A percentile compares a stretch with the other conserved stretches of the same genome.
Evolutionary conservation across 2,113 vertebrate species (phyloP).

Genomic region (Indicator indicator): DNA sequence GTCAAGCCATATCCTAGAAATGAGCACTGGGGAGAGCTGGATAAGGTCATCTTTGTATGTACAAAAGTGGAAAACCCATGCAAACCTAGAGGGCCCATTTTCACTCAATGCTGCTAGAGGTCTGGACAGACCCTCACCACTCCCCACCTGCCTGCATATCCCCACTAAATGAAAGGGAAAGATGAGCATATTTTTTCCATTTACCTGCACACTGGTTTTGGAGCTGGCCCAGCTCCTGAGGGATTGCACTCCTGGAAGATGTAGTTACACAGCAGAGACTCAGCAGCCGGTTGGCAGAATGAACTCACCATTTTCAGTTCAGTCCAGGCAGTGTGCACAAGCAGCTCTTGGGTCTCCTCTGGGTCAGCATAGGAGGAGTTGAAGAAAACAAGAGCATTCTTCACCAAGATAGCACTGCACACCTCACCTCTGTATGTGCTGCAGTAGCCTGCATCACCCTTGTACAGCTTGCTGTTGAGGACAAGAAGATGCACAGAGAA

Average conservation of each 20-base stretch:
- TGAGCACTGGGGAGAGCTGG: background rate
- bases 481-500: background rate
- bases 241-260: slow-evolving; percentile 92
- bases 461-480: slow-evolving; percentile 82
- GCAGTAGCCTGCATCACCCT: slow-evolving; percentile 88
- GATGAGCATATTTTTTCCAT: background rate
- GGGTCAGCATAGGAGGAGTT: slow-evolving; percentile 89
- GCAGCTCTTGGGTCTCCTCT: slow-evolving; percentile 89
- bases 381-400: slow-evolving; percentile 89
- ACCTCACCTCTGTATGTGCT: slow-evolving; percentile 89
- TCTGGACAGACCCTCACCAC: background rate
- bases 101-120: background rate
- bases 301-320: slow-evolving; percentile 84
- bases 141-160: background rate
- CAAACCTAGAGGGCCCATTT: background rate
- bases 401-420: slow-evolving; percentile 79
- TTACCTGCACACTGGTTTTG: slow-evolving; percentile 96
- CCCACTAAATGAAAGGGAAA: background rate
- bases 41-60: background rate
- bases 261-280: slow-evolving; percentile 88
- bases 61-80: background rate
- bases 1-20: background rate
- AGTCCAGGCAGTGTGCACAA: slow-evolving; percentile 85
- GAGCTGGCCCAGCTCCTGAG: slow-evolving; percentile 82
- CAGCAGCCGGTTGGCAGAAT: slow-evolving; percentile 84